Conservation (phyloP, 2,888 invertebrate genomes). For the Apantesis nais region DNA sequence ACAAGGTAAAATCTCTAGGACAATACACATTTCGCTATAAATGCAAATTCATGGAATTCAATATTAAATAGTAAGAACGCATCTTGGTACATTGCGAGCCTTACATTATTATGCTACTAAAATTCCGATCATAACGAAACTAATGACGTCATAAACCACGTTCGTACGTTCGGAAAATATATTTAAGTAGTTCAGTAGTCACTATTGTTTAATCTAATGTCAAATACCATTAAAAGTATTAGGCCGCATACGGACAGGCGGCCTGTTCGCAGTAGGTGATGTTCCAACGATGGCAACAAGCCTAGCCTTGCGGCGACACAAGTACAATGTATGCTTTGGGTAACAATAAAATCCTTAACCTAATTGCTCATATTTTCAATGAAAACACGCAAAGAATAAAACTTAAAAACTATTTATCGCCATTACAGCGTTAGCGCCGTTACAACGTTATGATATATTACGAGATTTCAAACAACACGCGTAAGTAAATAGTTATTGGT, state of each 20-base stretch:
- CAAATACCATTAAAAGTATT: constrained; percentile 39
- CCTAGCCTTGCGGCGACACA: constrained; percentile 59
- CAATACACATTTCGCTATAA: constrained; percentile 84
- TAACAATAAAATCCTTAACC: constrained; percentile 78
- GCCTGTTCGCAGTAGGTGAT: constrained; percentile 24
- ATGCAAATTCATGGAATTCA: constrained; percentile 86
- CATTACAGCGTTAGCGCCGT: constrained; percentile 68
- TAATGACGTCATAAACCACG: constrained; percentile 20
- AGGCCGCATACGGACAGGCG: constrained; percentile 34
- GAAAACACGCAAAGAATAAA: constrained; percentile 78
- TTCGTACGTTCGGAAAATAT: constrained; percentile 37
- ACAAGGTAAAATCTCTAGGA: constrained; percentile 84
- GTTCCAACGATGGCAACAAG: constrained; percentile 40
- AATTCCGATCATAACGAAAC: constrained; percentile 62
- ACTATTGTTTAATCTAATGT: constrained; percentile 46
- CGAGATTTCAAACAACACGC: constrained; percentile 85
- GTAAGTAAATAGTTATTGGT: constrained; percentile 66
- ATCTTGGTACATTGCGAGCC: constrained; percentile 56
- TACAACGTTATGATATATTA: constrained; percentile 79
- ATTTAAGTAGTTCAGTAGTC: constrained; percentile 44
- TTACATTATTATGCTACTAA: constrained; percentile 82
- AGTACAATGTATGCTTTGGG: constrained; percentile 75
- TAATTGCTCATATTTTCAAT: constrained; percentile 78
- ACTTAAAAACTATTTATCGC: constrained; percentile 71
- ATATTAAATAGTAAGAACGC: constrained; percentile 77